phyloP scores from a whole-genome alignment of 2,113 vertebrate species.

The Ailurus styani region DNA sequence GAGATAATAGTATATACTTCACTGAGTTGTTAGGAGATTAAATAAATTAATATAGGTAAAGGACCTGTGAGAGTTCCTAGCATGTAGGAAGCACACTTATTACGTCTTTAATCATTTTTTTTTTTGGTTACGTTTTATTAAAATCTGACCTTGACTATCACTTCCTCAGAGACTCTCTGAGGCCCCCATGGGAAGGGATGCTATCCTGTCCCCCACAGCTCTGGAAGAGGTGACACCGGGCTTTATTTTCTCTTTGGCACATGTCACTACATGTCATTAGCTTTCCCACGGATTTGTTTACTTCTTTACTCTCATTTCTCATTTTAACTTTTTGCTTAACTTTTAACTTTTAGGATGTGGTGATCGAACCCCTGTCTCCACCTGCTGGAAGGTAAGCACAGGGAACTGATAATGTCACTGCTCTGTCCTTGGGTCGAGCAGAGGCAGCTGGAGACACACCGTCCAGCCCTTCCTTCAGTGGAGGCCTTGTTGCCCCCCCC shows the following conservation, averaged over 20 bases:
- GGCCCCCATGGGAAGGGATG: background rate
- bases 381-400: background rate
- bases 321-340: background rate
- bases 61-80: background rate
- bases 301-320: background rate
- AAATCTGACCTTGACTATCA: background rate
- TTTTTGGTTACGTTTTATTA: background rate
- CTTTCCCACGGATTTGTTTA: background rate
- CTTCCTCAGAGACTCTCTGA: background rate
- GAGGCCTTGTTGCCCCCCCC: background rate
- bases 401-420: no score
- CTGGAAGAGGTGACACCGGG: background rate
- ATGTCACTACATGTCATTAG: background rate
- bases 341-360: background rate
- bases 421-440: background rate
- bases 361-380: background rate
- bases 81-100: background rate
- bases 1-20: background rate
- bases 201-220: background rate
- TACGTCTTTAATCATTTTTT: background rate
- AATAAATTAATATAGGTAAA: background rate
- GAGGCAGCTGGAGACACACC: background rate
- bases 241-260: background rate
- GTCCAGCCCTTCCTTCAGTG: background rate
- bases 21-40: background rate